Evolutionary conservation across 1,140 invertebrate species (phyloP), one percentile per base, ranked within the genome.

Genomic region (Bradysia coprophila): DNA sequence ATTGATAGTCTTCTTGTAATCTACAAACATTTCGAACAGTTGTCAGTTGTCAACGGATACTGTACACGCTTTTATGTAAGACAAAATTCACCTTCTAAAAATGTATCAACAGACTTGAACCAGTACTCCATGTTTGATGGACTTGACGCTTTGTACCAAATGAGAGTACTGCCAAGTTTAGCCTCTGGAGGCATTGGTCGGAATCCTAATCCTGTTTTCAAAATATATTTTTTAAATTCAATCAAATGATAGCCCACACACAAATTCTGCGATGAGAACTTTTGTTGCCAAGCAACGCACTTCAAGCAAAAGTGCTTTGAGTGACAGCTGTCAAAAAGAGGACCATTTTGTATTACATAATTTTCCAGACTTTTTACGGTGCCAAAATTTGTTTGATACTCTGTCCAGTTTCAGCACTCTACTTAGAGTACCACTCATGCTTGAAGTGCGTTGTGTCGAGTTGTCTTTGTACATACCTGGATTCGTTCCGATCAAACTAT

Each of bases 201-300:
- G 68, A 94, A 96, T 48, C 90, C 90, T 53, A 95, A 71, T 86
- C 86, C 86, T 66, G 91, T 90, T 71, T 94, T 94, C n/a, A n/a
- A n/a, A n/a, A n/a, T n/a, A n/a, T n/a, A n/a, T n/a, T n/a, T n/a
- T n/a, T n/a, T n/a, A n/a, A n/a, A n/a, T n/a, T n/a, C n/a, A n/a
- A n/a, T n/a, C n/a, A n/a, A 57, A 85, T 87, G 79, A n/a, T n/a
- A n/a, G n/a, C n/a, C n/a, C n/a, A n/a, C n/a, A n/a, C n/a, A n/a
- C n/a, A n/a, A n/a, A n/a, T n/a, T n/a, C n/a, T n/a, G n/a, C n/a
- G n/a, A n/a, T n/a, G n/a, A n/a, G n/a, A n/a, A n/a, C n/a, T n/a
- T n/a, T n/a, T n/a, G n/a, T n/a, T n/a, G n/a, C n/a, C n/a, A n/a
- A n/a, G n/a, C n/a, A n/a, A n/a, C n/a, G n/a, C n/a, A n/a, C n/a